Base-by-base conservation (phyloP, 2,797 vertebrate genomes). In the Bucorvus abyssinicus region DNA sequence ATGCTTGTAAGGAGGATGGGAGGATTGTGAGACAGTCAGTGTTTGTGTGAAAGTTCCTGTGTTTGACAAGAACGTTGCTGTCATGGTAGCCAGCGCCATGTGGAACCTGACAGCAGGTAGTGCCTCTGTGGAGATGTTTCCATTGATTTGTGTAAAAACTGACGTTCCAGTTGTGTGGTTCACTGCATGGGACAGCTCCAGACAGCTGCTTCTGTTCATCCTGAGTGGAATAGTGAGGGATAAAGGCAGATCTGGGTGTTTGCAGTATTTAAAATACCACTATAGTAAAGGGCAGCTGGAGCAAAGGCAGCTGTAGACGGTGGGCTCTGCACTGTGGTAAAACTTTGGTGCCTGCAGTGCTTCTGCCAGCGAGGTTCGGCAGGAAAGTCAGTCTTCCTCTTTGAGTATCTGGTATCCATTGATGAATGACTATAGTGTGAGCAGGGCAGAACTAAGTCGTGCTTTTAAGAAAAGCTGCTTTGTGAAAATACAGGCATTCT, bases 61-160 rank as follows among this genome's bases (percentile, higher is more conserved):
- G 16, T 40, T 70, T 57, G 38, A 12, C 23, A 32, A 14, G 29
- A 60, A 11, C 10, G 55, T 7, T 44, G 52, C 14, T 65, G 24
- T 32, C 30, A 12, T 29, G 56, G 55, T 26, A 22, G 27, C 26
- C 5, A 11, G 53, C 56, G 40, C 15, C 13, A 3, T 0, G 1
- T 47, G 52, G n/a, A 40, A 52, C 44, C 34, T 52, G 40, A 44
- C 27, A 69, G 78, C 40, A 64, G 27, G 47, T 12, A 19, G 24
- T 27, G 12, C 3, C 13, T 18, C 22, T 53, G 13, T 52, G 61
- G 57, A 22, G 15, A 13, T 56, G 63, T 38, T 56, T 64, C 40
- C 18, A 21, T 3, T 22, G 53, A 59, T 34, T 3, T 29, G 5
- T 1, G 0, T n/a, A 5, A n/a, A n/a, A n/a, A n/a, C n/a, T n/a